Evolutionary conservation across 2,888 invertebrate species (phyloP).

Genomic region (Serrognathus titanus): DNA sequence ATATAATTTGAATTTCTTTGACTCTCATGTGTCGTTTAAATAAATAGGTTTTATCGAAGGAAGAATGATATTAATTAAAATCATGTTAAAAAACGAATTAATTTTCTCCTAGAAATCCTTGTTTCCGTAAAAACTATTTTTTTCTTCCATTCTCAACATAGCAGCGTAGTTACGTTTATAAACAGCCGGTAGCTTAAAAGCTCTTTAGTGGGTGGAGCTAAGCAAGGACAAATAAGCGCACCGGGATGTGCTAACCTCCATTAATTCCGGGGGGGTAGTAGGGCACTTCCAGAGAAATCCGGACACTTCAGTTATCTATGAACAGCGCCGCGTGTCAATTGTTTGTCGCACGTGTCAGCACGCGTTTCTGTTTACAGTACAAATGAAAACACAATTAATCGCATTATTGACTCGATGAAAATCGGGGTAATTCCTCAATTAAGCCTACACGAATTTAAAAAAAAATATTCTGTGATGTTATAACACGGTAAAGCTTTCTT

Average conservation of each 20-base stretch:
- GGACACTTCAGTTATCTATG: conserved; percentile 31
- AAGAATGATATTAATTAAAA: too few relatives aligned
- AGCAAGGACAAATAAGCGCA: conserved; percentile 16
- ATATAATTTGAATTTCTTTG: too few relatives aligned
- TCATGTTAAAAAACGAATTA: too few relatives aligned
- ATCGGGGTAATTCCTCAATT: not conserved
- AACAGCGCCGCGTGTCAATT: conserved; percentile 33
- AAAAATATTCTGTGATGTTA: too few relatives aligned
- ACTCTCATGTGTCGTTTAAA: too few relatives aligned
- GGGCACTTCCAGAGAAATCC: conserved; percentile 29
- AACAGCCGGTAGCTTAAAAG: not conserved
- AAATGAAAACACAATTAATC: conserved; percentile 13
- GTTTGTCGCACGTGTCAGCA: conserved; percentile 30
- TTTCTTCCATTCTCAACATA: too few relatives aligned
- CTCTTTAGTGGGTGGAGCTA: conserved; percentile 5
- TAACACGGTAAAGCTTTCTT: too few relatives aligned
- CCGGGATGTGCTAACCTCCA: conserved; percentile 26
- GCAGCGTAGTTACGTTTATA: not conserved
- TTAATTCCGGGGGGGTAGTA: conserved; percentile 18
- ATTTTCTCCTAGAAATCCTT: too few relatives aligned
- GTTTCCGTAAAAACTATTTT: too few relatives aligned
- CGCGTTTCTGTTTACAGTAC: conserved; percentile 25
- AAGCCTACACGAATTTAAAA: too few relatives aligned
- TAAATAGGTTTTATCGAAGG: too few relatives aligned
- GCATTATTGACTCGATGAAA: not conserved